A percentile compares a stretch with the other conserved stretches of the same genome.
Evolutionary conservation across 2,888 invertebrate species (phyloP).

Genomic region (Camptogramma bilineatum): DNA sequence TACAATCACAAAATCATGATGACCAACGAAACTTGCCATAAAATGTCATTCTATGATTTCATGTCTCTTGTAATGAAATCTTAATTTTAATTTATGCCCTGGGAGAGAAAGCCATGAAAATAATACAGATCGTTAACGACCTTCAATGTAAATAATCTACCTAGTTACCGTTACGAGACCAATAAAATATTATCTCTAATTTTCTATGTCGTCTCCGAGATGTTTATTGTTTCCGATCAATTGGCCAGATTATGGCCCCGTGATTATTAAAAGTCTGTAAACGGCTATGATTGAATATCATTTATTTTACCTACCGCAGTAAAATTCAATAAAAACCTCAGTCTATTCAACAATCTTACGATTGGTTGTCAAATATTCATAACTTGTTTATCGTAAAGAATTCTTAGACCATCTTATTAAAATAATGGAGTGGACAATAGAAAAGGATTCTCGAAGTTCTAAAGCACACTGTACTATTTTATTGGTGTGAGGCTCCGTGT

Average conservation of each 20-base stretch:
- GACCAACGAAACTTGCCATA: neutral
- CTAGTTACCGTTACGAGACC: slow-evolving; percentile 16
- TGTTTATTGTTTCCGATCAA: slow-evolving; percentile 32
- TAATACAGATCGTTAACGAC: slow-evolving; percentile 29
- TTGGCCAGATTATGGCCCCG: slow-evolving; percentile 20
- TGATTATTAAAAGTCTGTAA: slow-evolving; percentile 20
- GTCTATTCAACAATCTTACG: neutral
- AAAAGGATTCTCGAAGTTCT: slow-evolving; percentile 62
- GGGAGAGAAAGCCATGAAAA: slow-evolving; percentile 48
- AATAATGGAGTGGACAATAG: slow-evolving; percentile 38
- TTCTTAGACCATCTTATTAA: slow-evolving; percentile 33
- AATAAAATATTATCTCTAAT: slow-evolving; percentile 28
- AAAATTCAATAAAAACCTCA: neutral
- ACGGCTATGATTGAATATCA: slow-evolving; percentile 12
- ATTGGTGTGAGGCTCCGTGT: slow-evolving; percentile 70
- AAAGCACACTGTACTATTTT: slow-evolving; percentile 71
- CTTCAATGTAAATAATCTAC: slow-evolving; percentile 26
- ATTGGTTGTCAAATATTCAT: slow-evolving; percentile 10
- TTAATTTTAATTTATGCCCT: slow-evolving; percentile 16
- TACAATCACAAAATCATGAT: neutral
- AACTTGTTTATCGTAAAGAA: slow-evolving; percentile 8
- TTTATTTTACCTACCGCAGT: slow-evolving; percentile 14
- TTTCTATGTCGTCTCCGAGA: slow-evolving; percentile 22
- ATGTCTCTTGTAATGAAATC: neutral
- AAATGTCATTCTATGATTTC: neutral